Conservation (phyloP, 2,113 vertebrate species). For the Crotophaga sulcirostris region DNA sequence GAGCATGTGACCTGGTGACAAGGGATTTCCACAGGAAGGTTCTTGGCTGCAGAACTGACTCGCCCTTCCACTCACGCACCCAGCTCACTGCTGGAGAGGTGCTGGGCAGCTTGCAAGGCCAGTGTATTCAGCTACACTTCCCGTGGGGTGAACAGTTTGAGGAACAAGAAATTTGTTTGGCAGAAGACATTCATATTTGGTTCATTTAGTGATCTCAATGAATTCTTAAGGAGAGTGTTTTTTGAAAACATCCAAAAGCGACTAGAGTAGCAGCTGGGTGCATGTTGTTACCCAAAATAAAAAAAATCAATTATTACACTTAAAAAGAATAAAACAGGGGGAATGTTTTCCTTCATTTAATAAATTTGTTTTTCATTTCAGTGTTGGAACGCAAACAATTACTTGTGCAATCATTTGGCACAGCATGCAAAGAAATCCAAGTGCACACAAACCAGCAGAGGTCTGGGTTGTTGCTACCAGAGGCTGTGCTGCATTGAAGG, state of each 20-base stretch:
- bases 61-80: background rate
- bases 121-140: background rate
- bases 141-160: background rate
- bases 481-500: background rate
- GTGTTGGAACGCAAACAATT: slow-evolving; percentile 38
- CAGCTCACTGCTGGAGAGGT: background rate
- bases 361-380: slow-evolving; percentile 43
- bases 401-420: slow-evolving; percentile 24
- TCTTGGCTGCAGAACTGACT: background rate
- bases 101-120: background rate
- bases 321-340: slow-evolving; percentile 43
- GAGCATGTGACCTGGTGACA: background rate
- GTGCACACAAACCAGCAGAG: slow-evolving; percentile 5
- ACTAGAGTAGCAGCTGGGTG: background rate
- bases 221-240: background rate
- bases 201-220: background rate
- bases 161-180: background rate
- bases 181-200: background rate
- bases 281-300: background rate
- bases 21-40: background rate
- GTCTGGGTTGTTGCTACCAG: background rate
- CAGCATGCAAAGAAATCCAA: background rate
- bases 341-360: background rate
- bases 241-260: background rate
- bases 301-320: background rate